Evolutionary conservation across 2,888 invertebrate genomes (phyloP), one percentile per base, ranked within the genome.

Genomic region (Hylaea fasciaria): DNA sequence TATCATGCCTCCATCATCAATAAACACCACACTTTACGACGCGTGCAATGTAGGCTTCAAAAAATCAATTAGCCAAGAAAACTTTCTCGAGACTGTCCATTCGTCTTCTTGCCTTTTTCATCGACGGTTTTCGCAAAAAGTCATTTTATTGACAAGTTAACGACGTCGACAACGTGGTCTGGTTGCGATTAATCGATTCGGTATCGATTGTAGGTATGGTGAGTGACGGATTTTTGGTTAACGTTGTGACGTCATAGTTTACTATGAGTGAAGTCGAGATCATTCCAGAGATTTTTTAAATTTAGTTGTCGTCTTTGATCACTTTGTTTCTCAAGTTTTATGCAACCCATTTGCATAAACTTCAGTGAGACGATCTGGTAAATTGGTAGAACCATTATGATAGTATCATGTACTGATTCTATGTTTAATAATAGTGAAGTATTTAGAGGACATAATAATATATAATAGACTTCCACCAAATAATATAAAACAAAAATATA

Each of bases 41-140:
- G 50, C 49, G 43, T 29, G 69, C 62, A 55, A 56, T 57, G 51
- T 51, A 61, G 63, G 66, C 58, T 49, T 14, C 37, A 39, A 62
- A 75, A 72, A 76, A 77, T 77, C 67, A 78, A 78, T 78, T 77
- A 76, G 73, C 70, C 64, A 52, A 57, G 60, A 62, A 62, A 76
- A 76, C 76, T 78, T 78, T 78, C 74, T 57, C 70, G 65, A 51
- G 45, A 40, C 47, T 48, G 16, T 68, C 61, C 73, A 76, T 78
- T 74, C 74, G 77, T 78, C 79, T 76, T 78, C 71, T 29, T 66
- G 37, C 69, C 70, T 65, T 74, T 68, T 70, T 50, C 66, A 68
- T 68, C 63, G 71, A 62, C 47, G 65, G 65, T 73, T 73, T 63
- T 52, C 52, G 62, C 59, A 71, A 76, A 73, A 70, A 60, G 58